These are phyloP conservation scores for Phylloscopus collybita DNA, from an alignment of 2,797 vertebrate genomes.

Conservation along the genomic window DNA sequence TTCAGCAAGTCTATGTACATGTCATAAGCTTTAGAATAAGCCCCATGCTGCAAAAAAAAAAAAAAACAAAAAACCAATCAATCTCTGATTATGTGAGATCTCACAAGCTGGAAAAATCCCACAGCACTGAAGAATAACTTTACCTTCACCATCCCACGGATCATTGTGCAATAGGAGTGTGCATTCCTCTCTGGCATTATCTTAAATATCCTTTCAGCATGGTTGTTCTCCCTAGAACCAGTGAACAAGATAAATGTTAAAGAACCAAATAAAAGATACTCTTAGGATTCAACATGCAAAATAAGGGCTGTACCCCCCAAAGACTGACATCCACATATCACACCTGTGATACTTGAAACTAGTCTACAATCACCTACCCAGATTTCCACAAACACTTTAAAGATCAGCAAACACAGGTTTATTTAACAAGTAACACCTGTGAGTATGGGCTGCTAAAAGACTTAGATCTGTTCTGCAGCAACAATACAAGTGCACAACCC, in stretches of 20 bases:
- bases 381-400: not conserved
- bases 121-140: not conserved
- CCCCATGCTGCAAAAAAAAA: slow-evolving; percentile 79
- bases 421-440: not conserved
- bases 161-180: slow-evolving; percentile 87
- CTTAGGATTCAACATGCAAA: not conserved
- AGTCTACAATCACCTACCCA: not conserved
- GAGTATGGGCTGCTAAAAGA: not conserved
- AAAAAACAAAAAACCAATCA: not conserved
- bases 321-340: not conserved
- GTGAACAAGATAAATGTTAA: not conserved
- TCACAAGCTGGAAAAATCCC: not conserved
- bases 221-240: slow-evolving; percentile 81
- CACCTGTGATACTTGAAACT: not conserved
- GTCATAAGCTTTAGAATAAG: slow-evolving; percentile 81
- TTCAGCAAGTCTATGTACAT: slow-evolving; percentile 87
- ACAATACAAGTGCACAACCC: not conserved
- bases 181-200: slow-evolving; percentile 88
- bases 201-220: slow-evolving; percentile 92
- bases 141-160: slow-evolving; percentile 96
- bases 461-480: not conserved
- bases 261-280: not conserved
- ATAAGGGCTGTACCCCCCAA: not conserved
- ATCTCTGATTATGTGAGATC: not conserved
- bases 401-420: not conserved